Conservation (phyloP, 2,888 invertebrate species). For the Coremacera marginata region DNA sequence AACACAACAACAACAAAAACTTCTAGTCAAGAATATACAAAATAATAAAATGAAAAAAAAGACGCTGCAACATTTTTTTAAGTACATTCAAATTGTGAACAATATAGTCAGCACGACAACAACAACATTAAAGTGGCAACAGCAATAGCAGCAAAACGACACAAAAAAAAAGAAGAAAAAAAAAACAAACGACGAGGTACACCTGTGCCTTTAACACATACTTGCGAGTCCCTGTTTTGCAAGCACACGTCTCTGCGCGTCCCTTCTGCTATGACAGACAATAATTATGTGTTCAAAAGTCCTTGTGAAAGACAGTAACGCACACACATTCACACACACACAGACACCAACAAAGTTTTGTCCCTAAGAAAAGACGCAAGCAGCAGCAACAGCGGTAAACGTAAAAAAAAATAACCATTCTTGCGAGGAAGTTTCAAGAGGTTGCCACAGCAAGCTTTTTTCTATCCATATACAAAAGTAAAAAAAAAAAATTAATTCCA, state of each 20-base stretch:
- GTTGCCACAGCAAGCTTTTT: not conserved
- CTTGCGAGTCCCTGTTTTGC: too few species aligned
- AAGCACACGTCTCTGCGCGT: too few species aligned
- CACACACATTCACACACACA: slow-evolving; percentile 19
- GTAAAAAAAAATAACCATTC: too few species aligned
- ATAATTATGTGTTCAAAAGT: too few species aligned
- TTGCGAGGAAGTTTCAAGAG: too few species aligned
- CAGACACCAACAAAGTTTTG: not conserved
- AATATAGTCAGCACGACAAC: not conserved
- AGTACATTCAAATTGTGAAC: not conserved
- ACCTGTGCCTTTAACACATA: slow-evolving; percentile 6
- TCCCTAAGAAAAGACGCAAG: too few species aligned
- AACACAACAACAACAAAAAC: too few species aligned
- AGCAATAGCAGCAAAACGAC: too few species aligned
- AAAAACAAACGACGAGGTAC: slow-evolving; percentile 11
- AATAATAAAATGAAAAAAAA: not conserved
- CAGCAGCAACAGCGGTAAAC: too few species aligned
- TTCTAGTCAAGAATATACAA: not conserved
- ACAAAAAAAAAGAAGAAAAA: too few species aligned
- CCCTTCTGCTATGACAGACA: too few species aligned
- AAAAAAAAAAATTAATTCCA: slow-evolving; percentile 3
- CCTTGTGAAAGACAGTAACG: not conserved
- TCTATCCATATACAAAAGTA: slow-evolving; percentile 24
- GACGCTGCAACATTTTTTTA: not conserved
- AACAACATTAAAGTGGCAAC: too few species aligned